phyloP scores from a whole-genome alignment of 2,113 vertebrate genomes.

The Mus spicilegus region DNA sequence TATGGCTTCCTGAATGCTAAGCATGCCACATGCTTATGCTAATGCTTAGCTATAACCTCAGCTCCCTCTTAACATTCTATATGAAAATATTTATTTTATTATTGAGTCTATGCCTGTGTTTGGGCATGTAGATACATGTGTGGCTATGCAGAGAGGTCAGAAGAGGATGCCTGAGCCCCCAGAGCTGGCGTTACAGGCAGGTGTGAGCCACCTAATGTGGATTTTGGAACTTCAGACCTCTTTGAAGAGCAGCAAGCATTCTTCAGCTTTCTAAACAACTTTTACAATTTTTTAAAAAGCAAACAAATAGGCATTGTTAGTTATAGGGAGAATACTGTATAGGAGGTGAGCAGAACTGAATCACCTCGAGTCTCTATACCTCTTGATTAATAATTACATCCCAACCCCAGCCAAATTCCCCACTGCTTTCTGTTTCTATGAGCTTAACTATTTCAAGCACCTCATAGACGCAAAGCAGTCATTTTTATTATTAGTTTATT shows the following conservation, averaged over 20 bases:
- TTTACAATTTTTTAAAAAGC: neutral
- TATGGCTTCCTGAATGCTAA: neutral
- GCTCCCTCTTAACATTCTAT: neutral
- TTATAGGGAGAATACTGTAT: neutral
- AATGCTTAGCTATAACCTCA: neutral
- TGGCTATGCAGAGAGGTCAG: neutral
- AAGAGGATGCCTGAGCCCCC: neutral
- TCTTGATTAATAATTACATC: neutral
- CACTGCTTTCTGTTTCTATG: neutral
- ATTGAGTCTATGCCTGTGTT: neutral
- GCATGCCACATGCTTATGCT: neutral
- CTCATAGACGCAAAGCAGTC: neutral
- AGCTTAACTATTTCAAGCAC: neutral
- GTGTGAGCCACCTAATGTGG: neutral
- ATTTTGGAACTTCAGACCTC: no score
- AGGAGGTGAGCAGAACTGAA: neutral
- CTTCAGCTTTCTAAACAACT: neutral
- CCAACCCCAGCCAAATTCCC: accelerated
- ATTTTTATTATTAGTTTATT: neutral
- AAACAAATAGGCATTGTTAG: neutral
- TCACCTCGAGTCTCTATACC: neutral
- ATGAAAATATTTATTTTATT: neutral
- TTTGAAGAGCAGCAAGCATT: neutral
- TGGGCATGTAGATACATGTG: neutral
- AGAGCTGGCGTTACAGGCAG: neutral